A percentile compares a stretch with the other conserved stretches of the same genome.
Evolutionary conservation across 2,888 invertebrate species (phyloP).

Genomic region (Myopa testacea): DNA sequence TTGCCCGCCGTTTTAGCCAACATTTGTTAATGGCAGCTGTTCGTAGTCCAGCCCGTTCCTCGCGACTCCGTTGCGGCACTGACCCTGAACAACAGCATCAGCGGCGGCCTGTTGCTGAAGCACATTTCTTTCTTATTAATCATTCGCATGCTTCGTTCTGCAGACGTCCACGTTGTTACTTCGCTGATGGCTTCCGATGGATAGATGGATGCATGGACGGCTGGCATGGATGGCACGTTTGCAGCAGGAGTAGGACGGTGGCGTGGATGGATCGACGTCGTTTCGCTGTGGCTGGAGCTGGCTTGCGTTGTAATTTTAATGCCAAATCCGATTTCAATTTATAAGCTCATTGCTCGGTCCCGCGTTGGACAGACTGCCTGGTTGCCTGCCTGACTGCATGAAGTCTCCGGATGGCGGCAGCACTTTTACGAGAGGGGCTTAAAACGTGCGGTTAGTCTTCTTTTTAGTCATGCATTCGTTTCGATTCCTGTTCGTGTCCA

Average conservation of each 20-base stretch:
- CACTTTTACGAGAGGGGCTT: slow-evolving; percentile 16
- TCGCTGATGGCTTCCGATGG: slow-evolving; percentile 33
- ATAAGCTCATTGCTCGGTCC: slow-evolving; percentile 37
- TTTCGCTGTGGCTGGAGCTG: slow-evolving; percentile 16
- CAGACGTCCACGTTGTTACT: slow-evolving; percentile 23
- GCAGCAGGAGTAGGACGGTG: neutral
- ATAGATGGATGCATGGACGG: slow-evolving; percentile 25
- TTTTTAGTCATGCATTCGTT: slow-evolving; percentile 21
- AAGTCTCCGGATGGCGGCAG: neutral
- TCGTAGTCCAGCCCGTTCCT: slow-evolving; percentile 6
- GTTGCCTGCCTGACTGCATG: neutral
- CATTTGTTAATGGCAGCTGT: slow-evolving; percentile 36
- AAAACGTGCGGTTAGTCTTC: slow-evolving; percentile 11
- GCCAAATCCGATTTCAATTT: slow-evolving; percentile 44
- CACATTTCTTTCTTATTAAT: slow-evolving; percentile 42
- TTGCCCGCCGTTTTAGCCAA: slow-evolving; percentile 18
- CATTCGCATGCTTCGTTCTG: slow-evolving; percentile 38
- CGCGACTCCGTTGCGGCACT: neutral
- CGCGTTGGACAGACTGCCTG: neutral
- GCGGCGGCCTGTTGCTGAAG: slow-evolving; percentile 28
- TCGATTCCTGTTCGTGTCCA: slow-evolving; percentile 34
- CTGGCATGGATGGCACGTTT: neutral
- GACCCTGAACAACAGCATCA: neutral
- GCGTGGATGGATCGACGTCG: slow-evolving; percentile 12
- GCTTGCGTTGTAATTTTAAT: slow-evolving; percentile 39